Percentiles rank a stretch among this genome's conserved stretches.
phyloP scores from a whole-genome alignment of 1,140 invertebrate species.

The Hesperophylax magnus region DNA sequence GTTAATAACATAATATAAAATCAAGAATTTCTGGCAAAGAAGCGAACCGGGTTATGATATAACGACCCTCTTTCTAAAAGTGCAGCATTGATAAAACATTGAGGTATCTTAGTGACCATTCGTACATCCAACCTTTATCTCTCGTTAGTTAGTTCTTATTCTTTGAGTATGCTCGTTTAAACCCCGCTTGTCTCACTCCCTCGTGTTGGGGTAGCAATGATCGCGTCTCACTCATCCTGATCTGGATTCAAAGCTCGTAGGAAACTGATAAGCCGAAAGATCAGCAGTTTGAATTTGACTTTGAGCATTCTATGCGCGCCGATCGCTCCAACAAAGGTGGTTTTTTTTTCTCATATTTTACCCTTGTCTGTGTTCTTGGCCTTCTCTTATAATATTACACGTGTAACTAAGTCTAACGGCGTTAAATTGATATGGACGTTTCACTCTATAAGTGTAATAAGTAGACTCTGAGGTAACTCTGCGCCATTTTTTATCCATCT shows the following conservation, averaged over 20 bases:
- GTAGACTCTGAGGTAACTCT: too few species aligned
- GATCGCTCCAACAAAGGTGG: constrained; percentile 29
- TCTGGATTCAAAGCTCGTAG: constrained; percentile 52
- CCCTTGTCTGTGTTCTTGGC: not conserved
- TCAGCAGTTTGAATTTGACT: constrained; percentile 56
- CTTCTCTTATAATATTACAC: constrained; percentile 4
- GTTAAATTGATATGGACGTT: not conserved
- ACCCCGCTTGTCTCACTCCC: constrained; percentile 21
- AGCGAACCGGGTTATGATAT: constrained; percentile 12
- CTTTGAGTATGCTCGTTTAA: constrained; percentile 4
- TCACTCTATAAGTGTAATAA: too few species aligned
- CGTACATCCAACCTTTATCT: constrained; percentile 23
- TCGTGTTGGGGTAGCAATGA: not conserved
- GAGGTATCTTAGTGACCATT: constrained; percentile 27
- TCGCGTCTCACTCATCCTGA: constrained; percentile 33
- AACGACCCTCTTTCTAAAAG: constrained; percentile 37
- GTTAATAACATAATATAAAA: not conserved
- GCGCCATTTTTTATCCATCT: too few species aligned
- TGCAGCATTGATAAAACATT: constrained; percentile 44
- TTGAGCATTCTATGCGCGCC: constrained; percentile 47
- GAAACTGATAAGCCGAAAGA: constrained; percentile 53
- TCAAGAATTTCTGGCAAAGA: not conserved
- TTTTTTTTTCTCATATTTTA: constrained; percentile 32
- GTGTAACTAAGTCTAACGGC: not conserved
- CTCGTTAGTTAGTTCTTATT: constrained; percentile 49